Conservation (phyloP, 2,888 invertebrate species). For the Palloptera scutellata region DNA sequence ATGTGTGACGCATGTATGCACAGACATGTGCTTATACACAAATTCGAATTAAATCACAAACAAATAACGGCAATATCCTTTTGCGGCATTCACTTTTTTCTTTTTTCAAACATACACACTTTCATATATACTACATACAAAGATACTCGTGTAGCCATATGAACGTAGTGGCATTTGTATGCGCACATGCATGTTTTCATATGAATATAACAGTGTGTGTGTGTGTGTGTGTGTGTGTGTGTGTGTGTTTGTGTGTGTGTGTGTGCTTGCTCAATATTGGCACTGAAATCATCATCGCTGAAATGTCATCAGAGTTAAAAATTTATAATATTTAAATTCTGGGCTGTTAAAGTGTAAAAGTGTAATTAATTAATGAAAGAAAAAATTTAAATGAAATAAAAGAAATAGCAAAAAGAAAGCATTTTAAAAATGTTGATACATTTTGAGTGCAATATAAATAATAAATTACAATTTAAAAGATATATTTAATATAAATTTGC, state of each 20-base stretch:
- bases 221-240: neutral
- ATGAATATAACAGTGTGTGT: neutral
- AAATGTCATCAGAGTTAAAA: constrained; percentile 31
- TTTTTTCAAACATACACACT: neutral
- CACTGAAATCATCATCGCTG: neutral
- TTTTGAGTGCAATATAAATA: too few relatives aligned
- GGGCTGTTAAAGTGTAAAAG: neutral
- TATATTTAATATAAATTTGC: too few relatives aligned
- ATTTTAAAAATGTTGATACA: too few relatives aligned
- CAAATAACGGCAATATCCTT: neutral
- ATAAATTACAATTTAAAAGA: too few relatives aligned
- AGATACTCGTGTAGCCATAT: neutral
- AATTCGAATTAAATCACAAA: neutral
- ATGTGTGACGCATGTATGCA: neutral
- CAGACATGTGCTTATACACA: neutral
- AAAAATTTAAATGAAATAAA: too few relatives aligned
- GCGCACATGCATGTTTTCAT: neutral
- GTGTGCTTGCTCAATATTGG: too few relatives aligned
- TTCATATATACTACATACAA: too few relatives aligned
- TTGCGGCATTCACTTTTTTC: too few relatives aligned
- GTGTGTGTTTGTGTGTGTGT: too few relatives aligned
- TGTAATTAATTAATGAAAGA: too few relatives aligned
- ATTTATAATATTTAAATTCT: constrained; percentile 11
- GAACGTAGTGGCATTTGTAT: neutral
- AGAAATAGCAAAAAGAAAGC: too few relatives aligned